A percentile compares a stretch with the other conserved stretches of the same genome.
These are phyloP conservation scores for Actinemys pallida DNA, from an alignment of 2,113 vertebrate genomes.

Conservation along the genomic window DNA sequence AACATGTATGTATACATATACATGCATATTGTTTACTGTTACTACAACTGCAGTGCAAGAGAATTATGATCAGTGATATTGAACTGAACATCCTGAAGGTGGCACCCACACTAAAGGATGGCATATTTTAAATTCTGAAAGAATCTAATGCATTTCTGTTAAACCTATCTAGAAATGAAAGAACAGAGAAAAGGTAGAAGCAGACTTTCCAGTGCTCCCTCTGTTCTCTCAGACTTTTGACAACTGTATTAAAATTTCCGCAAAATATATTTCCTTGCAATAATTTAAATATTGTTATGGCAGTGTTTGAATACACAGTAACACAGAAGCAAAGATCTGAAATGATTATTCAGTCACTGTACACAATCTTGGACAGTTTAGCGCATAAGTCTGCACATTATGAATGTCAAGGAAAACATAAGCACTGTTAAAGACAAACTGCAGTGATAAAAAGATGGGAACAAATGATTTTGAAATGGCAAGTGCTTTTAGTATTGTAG, in stretches of 20 bases:
- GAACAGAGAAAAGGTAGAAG: background rate
- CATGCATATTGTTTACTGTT: background rate
- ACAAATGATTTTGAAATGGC: background rate
- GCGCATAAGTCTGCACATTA: background rate
- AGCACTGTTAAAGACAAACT: background rate
- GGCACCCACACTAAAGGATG: background rate
- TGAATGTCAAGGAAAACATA: background rate
- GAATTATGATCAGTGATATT: background rate
- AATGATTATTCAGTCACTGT: background rate
- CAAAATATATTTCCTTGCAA: background rate
- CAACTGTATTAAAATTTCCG: background rate
- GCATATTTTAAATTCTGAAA: background rate
- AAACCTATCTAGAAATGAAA: background rate
- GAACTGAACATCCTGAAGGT: background rate
- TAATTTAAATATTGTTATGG: background rate
- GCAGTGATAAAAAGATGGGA: background rate
- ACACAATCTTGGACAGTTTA: background rate
- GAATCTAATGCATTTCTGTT: background rate
- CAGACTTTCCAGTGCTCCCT: background rate
- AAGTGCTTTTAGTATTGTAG: background rate
- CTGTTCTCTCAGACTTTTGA: background rate
- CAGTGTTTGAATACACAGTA: background rate
- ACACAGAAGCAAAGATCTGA: background rate
- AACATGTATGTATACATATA: background rate
- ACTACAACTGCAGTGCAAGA: background rate